Percentiles rank a stretch among this genome's conserved stretches.
phyloP scores from a whole-genome alignment of 1,140 invertebrate genomes.

The Drosophila orosa region DNA sequence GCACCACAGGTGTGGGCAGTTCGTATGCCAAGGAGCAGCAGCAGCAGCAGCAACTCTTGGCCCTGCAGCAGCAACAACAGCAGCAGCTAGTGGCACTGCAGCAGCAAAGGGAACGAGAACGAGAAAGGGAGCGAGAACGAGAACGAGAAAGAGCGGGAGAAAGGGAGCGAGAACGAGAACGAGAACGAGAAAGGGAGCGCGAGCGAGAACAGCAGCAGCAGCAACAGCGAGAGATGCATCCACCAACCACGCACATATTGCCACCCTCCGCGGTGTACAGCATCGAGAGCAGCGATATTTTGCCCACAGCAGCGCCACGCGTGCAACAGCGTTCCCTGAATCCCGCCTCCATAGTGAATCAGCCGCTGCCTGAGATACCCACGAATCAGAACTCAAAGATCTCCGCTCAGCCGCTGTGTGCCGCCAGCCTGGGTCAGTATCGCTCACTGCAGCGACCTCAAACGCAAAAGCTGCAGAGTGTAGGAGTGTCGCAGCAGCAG shows the following conservation, averaged over 20 bases:
- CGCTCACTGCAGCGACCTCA: conserved; percentile 80
- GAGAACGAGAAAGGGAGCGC: conserved; percentile 32
- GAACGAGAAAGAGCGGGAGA: conserved; percentile 36
- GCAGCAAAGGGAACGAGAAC: conserved; percentile 56
- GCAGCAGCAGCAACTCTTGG: conserved; percentile 66
- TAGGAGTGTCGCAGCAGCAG: conserved; percentile 51
- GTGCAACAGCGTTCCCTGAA: conserved; percentile 73
- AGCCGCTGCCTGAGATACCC: conserved; percentile 83
- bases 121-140: conserved; percentile 46
- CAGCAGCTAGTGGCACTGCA: conserved; percentile 58
- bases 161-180: conserved; percentile 43
- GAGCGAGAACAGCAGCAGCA: conserved; percentile 53
- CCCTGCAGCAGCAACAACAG: conserved; percentile 74
- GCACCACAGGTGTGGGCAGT: conserved; percentile 81
- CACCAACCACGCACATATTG: conserved; percentile 79
- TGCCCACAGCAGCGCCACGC: conserved; percentile 60
- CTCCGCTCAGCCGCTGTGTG: conserved; percentile 78
- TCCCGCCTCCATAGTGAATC: conserved; percentile 82
- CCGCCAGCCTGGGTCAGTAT: conserved; percentile 79
- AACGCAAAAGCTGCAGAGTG: conserved; percentile 51
- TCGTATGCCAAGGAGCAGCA: conserved; percentile 81
- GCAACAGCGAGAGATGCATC: conserved; percentile 73
- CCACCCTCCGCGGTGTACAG: conserved; percentile 81
- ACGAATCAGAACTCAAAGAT: conserved; percentile 72
- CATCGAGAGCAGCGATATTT: conserved; percentile 71